Base-by-base conservation (phyloP, 2,888 invertebrate genomes). In the Drosophila sordidula region DNA sequence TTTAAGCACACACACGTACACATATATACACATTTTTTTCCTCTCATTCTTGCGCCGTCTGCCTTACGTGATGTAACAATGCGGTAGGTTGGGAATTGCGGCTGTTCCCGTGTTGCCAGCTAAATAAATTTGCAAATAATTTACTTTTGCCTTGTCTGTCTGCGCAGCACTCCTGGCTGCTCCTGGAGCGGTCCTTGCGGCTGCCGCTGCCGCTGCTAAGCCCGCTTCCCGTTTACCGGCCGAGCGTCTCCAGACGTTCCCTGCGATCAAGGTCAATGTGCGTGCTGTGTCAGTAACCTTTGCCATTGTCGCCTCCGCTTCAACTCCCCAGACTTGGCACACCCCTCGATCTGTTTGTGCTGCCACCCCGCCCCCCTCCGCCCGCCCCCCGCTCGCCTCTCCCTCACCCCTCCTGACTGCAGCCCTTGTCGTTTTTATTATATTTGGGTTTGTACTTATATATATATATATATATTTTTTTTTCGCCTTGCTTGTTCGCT, bases 231-330 rank as follows among this genome's bases (percentile, higher is more conserved):
- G 9, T 29, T 29, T 54, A 50, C 42, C 59, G 44, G 45, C 26
- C 42, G 41, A 69, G 64, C 74, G 62, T 79, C 75, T 79, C 57
- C 76, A 78, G 76, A 78, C 77, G 63, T 59, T 75, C 72, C 64
- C 65, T 46, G 75, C 64, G 85, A 90, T 79, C 89, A 88, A 88
- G 87, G 87, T 88, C 87, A 90, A 88, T 84, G 85, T 89, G 87
- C 87, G 90, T 87, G 73, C 62, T 80, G 87, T 89, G 87, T 89
- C 90, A 89, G 82, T 82, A 89, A 90, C 84, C 87, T 87, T 78
- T 87, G 86, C 76, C 84, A 80, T 80, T 80, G 84, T 72, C 84
- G 64, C 75, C 79, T 69, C 71, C 73, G 61, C 68, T 46, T 49
- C 75, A 52, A 54, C 59, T 58, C 56, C 67, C 64, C 74, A 73